Evolutionary conservation across 1,140 invertebrate genomes (phyloP).

Genomic region (Psix sp.): DNA sequence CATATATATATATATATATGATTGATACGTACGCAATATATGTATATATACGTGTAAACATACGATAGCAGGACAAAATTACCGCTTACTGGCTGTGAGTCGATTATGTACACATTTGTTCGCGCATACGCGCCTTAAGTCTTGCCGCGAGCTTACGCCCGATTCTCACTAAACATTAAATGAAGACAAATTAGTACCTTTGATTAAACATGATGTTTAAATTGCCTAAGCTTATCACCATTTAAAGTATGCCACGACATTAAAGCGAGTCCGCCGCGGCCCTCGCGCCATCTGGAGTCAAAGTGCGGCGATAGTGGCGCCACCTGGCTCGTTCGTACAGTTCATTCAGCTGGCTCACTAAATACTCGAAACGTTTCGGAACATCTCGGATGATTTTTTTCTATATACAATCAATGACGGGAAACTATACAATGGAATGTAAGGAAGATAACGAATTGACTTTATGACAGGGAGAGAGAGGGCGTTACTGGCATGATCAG

Average conservation of each 20-base stretch:
- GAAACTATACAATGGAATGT: conserved; percentile 41
- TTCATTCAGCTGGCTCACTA: too few species aligned
- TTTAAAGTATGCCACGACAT: conserved; percentile 36
- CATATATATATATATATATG: conserved; percentile 44
- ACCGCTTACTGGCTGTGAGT: conserved; percentile 61
- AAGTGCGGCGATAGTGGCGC: too few species aligned
- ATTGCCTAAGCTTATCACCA: conserved; percentile 50
- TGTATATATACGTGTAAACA: conserved; percentile 19
- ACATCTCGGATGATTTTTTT: too few species aligned
- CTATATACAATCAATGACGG: too few species aligned
- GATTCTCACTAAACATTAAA: conserved; percentile 37
- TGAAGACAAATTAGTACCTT: conserved; percentile 57
- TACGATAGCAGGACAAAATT: conserved; percentile 56
- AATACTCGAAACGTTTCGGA: too few species aligned
- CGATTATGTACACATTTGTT: conserved; percentile 57
- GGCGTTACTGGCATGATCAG: too few species aligned
- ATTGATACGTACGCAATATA: conserved; percentile 47
- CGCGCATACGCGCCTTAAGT: conserved; percentile 45
- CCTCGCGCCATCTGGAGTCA: too few species aligned
- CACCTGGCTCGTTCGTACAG: too few species aligned
- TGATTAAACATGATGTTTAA: conserved; percentile 36
- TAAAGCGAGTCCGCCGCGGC: too few species aligned
- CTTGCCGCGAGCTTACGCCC: conserved; percentile 37
- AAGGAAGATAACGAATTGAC: conserved; percentile 18
- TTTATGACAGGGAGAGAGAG: neutral